Conservation (phyloP, 1,140 invertebrate species). For the Ridgeia piscesae region DNA sequence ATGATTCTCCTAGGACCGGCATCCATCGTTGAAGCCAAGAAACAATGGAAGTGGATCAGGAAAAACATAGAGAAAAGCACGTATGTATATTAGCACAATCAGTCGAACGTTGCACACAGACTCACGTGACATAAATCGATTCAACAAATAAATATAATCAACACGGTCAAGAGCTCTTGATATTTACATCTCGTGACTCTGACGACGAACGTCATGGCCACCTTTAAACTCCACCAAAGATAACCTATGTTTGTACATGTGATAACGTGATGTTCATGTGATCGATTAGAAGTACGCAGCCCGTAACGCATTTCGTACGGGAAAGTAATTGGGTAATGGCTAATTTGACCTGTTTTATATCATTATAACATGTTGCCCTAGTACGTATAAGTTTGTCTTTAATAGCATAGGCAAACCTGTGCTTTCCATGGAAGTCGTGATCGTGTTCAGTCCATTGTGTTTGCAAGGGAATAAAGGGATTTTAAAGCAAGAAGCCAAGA, state of each 20-base stretch:
- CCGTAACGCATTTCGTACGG: no score
- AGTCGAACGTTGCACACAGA: neutral
- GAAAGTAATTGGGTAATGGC: no score
- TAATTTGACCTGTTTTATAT: no score
- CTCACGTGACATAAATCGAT: neutral
- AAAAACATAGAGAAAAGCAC: neutral
- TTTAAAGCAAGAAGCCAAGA: no score
- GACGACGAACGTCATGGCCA: neutral
- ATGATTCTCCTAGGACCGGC: neutral
- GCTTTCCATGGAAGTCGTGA: no score
- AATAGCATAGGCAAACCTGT: no score
- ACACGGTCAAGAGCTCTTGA: slow-evolving; percentile 3
- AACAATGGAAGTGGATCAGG: neutral
- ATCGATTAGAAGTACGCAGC: no score
- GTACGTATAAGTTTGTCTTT: no score
- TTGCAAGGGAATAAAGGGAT: no score
- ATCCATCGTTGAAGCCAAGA: neutral
- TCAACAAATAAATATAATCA: neutral
- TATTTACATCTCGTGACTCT: neutral
- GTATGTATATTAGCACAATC: neutral
- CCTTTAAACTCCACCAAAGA: neutral
- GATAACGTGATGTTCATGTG: neutral
- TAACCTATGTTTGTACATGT: neutral
- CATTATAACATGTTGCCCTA: no score
- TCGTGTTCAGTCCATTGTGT: no score